Conservation (phyloP, 2,888 invertebrate species). For the Amiota communis region DNA sequence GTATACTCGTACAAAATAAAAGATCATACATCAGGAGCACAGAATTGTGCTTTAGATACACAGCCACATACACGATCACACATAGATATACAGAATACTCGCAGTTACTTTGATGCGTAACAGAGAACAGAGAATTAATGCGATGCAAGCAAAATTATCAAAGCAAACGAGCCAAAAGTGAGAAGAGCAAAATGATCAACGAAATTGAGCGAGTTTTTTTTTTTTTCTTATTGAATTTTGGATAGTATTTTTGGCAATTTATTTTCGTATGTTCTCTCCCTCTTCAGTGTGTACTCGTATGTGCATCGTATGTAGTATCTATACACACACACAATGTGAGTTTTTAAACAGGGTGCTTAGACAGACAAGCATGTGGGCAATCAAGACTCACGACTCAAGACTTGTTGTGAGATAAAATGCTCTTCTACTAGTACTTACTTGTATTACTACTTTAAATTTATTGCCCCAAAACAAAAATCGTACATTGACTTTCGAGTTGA, state of each 20-base stretch:
- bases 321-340: too few relatives aligned
- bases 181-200: not conserved
- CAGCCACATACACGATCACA: not conserved
- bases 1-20: too few relatives aligned
- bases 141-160: not conserved
- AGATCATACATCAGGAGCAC: too few relatives aligned
- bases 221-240: not conserved
- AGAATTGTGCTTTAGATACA: too few relatives aligned
- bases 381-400: too few relatives aligned
- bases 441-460: too few relatives aligned
- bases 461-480: too few relatives aligned
- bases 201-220: not conserved
- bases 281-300: too few relatives aligned
- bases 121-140: not conserved
- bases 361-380: not conserved
- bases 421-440: too few relatives aligned
- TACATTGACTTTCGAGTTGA: too few relatives aligned
- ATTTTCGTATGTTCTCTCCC: constrained; percentile 26
- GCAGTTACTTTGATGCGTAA: constrained; percentile 1
- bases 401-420: too few relatives aligned
- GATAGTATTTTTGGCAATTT: not conserved
- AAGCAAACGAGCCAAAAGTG: not conserved
- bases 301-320: too few relatives aligned
- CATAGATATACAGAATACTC: not conserved
- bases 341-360: constrained; percentile 31